These are phyloP conservation scores for Tragelaphus buxtoni DNA, from an alignment of 2,113 vertebrate species.

Conservation along the genomic window DNA sequence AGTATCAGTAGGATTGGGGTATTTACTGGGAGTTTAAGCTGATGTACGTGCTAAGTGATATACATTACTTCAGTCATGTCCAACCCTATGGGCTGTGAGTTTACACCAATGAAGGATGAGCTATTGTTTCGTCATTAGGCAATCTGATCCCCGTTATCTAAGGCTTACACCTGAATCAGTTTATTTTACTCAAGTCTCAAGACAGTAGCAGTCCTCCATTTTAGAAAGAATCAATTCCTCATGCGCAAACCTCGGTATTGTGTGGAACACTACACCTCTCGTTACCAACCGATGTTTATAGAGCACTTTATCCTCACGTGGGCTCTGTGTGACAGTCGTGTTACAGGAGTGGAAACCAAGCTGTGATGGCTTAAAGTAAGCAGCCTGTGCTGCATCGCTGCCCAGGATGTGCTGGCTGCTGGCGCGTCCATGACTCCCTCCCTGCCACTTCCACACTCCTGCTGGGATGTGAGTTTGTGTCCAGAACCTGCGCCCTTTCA, in stretches of 20 bases:
- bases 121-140: background rate
- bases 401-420: too few relatives aligned
- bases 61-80: background rate
- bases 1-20: background rate
- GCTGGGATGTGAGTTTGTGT: background rate
- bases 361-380: background rate
- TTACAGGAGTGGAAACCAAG: background rate
- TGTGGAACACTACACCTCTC: background rate
- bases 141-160: background rate
- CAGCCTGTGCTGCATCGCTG: background rate
- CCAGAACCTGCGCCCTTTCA: background rate
- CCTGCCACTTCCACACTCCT: background rate
- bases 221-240: background rate
- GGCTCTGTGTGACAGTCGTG: accelerated
- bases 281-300: background rate
- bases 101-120: background rate
- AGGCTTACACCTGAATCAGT: background rate
- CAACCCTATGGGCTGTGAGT: background rate
- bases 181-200: background rate
- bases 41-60: background rate
- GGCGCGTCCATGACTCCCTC: background rate
- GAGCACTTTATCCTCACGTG: background rate
- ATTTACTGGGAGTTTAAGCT: background rate
- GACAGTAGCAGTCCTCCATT: background rate
- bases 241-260: background rate